Base-by-base conservation (phyloP, 1,140 invertebrate species). In the Choristoneura fumiferana region DNA sequence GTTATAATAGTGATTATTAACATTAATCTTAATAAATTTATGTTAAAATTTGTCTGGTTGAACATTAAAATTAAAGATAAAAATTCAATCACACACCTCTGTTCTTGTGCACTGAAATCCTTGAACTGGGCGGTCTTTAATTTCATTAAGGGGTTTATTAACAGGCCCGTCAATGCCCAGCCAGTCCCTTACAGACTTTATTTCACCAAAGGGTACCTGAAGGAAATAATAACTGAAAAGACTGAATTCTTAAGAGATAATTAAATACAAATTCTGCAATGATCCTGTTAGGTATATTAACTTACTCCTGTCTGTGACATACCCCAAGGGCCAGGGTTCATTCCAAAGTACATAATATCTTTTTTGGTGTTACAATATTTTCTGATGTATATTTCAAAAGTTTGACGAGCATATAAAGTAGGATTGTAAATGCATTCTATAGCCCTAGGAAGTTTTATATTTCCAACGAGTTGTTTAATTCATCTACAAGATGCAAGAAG, bases 281-380 rank as follows among this genome's bases (percentile, higher is more conserved):
- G 2, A 29, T 6, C 22, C 6, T 29, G 6, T 29, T 29, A 3
- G 6, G 6, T 34, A 55, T 61, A 36, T n/a, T 17, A 54, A 83
- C 91, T 91, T 91, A 95, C 95, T 17, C 97, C 97, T 65, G 95
- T 98, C 87, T 98, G 97, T 10, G 94, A 94, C 97, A 98, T 98
- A 40, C 97, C 97, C 93, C 94, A 97, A 0, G 96, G 96, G 8
- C 97, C 97, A 22, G 97, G 97, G 89, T 98, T 98, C 95, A 98
- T 98, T 2, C 97, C 97, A 43, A 98, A 89, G 73, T 96, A 96
- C 39, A 98, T 81, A 9, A 98, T 89, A 65, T 91, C 91, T 79
- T 96, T 97, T 5, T 77, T 70, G 6, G 87, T 89, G 15, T 86
- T 87, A 70, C 95, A 94, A 73, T 92, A 97, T 60, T 91, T 93